Evolutionary conservation across 2,888 invertebrate genomes (phyloP).

Genomic region (Synanthedon tipuliformis): DNA sequence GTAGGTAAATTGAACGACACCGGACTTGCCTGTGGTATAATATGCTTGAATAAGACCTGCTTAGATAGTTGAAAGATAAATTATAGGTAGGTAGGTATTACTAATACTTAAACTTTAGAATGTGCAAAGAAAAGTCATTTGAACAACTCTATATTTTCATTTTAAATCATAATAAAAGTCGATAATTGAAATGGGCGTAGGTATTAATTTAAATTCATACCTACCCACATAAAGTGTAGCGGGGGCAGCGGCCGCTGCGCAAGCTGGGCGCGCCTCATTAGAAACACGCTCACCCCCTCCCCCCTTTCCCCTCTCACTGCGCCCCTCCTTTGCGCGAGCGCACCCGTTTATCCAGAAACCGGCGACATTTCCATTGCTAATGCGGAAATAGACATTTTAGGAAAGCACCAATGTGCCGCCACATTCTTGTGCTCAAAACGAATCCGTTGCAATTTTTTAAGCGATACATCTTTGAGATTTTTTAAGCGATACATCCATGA

Average conservation of each 20-base stretch:
- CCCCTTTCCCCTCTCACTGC: constrained; percentile 5
- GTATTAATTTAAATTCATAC: constrained; percentile 44
- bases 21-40: too few relatives aligned
- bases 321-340: constrained; percentile 28
- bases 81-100: too few relatives aligned
- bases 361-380: constrained; percentile 57
- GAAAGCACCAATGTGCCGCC: constrained; percentile 34
- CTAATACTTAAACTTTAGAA: too few relatives aligned
- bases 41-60: too few relatives aligned
- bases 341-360: constrained; percentile 48
- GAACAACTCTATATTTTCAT: neutral
- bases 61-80: too few relatives aligned
- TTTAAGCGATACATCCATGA: too few relatives aligned
- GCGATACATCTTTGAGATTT: too few relatives aligned
- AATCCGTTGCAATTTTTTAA: constrained; percentile 55
- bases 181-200: constrained; percentile 44
- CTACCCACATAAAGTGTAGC: constrained; percentile 38
- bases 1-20: too few relatives aligned
- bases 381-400: constrained; percentile 59
- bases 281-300: constrained; percentile 19
- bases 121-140: too few relatives aligned
- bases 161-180: neutral
- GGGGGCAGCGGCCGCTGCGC: constrained; percentile 48
- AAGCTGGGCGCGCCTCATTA: constrained; percentile 46
- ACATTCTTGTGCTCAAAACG: constrained; percentile 44